Percentiles rank a stretch among this genome's conserved stretches.
These are phyloP conservation scores for Gambelia wislizenii DNA, from an alignment of 2,797 vertebrate genomes.

Conservation along the genomic window DNA sequence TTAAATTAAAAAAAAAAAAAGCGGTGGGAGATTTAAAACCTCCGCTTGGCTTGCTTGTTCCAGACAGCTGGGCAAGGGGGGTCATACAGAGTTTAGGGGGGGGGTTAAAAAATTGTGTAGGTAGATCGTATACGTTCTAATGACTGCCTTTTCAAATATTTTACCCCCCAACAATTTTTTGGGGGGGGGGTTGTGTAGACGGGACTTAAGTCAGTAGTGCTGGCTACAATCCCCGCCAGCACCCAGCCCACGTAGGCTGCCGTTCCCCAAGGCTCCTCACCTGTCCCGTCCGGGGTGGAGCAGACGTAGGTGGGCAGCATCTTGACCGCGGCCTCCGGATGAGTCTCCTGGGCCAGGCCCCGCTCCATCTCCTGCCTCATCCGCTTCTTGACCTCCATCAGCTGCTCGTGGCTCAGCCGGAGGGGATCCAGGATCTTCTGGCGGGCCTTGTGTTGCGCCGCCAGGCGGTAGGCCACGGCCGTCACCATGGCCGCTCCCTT, in stretches of 20 bases:
- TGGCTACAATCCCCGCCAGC: no score
- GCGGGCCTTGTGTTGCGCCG: slow-evolving; percentile 85
- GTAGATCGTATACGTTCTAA: no score
- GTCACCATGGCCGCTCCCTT: slow-evolving; percentile 99
- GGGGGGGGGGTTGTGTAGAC: no score
- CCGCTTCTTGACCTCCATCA: slow-evolving; percentile 89
- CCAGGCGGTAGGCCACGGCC: slow-evolving; percentile 91
- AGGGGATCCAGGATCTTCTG: slow-evolving; percentile 86
- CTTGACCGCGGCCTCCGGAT: slow-evolving; percentile 83
- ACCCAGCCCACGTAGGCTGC: background rate
- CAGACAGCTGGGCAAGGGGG: no score
- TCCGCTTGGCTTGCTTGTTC: no score
- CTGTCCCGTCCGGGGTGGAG: slow-evolving; percentile 93
- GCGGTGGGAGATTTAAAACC: no score
- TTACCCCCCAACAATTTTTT: no score
- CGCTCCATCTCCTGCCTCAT: slow-evolving; percentile 86
- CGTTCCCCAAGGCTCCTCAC: slow-evolving; percentile 66
- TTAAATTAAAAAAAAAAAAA: no score
- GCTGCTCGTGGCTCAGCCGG: slow-evolving; percentile 86
- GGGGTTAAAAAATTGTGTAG: no score
- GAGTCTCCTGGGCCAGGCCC: slow-evolving; percentile 86
- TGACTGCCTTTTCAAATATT: no score
- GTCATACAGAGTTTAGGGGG: no score
- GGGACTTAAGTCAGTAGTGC: no score
- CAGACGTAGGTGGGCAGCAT: slow-evolving; percentile 96